A percentile compares a stretch with the other conserved stretches of the same genome.
Conservation (phyloP, 2,888 invertebrate genomes). For the Carterocephalus palaemon region DNA sequence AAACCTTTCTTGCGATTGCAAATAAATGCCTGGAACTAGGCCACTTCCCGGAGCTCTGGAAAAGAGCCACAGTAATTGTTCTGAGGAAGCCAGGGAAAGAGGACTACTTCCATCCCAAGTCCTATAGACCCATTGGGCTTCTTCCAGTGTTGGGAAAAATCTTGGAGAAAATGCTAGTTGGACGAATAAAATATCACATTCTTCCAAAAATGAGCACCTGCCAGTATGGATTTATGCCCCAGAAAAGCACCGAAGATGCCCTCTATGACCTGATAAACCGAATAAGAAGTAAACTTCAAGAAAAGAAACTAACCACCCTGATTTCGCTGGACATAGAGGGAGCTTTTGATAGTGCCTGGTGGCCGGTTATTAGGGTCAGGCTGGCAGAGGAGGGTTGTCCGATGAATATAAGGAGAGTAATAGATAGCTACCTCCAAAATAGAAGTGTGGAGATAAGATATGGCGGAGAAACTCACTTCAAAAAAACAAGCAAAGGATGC, state of each 20-base stretch:
- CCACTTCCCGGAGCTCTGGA: too few relatives aligned
- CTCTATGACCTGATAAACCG: too few relatives aligned
- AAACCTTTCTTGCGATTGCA: not conserved
- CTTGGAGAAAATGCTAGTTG: too few relatives aligned
- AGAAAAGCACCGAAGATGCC: slow-evolving; percentile 27
- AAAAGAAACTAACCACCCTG: too few relatives aligned
- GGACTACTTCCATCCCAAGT: too few relatives aligned
- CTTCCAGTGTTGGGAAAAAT: too few relatives aligned
- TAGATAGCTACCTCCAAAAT: slow-evolving; percentile 16
- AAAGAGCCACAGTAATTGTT: not conserved
- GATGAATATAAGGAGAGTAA: slow-evolving; percentile 2
- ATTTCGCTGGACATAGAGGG: slow-evolving; percentile 33
- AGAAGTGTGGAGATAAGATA: slow-evolving; percentile 5
- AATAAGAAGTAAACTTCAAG: too few relatives aligned
- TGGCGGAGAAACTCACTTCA: too few relatives aligned
- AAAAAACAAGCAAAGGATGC: slow-evolving; percentile 19
- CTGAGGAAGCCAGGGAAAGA: too few relatives aligned
- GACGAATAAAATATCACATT: slow-evolving; percentile 8
- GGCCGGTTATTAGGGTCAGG: slow-evolving; percentile 22
- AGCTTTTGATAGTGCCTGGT: slow-evolving; percentile 29
- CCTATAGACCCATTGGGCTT: too few relatives aligned
- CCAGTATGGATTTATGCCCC: slow-evolving; percentile 28
- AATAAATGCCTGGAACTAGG: slow-evolving; percentile 2
- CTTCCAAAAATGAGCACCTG: slow-evolving; percentile 6
- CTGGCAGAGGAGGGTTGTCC: slow-evolving; percentile 20